Evolutionary conservation across 2,113 vertebrate species (phyloP), one percentile per base, ranked within the genome.

Genomic region (Sceloporus tristichus): DNA sequence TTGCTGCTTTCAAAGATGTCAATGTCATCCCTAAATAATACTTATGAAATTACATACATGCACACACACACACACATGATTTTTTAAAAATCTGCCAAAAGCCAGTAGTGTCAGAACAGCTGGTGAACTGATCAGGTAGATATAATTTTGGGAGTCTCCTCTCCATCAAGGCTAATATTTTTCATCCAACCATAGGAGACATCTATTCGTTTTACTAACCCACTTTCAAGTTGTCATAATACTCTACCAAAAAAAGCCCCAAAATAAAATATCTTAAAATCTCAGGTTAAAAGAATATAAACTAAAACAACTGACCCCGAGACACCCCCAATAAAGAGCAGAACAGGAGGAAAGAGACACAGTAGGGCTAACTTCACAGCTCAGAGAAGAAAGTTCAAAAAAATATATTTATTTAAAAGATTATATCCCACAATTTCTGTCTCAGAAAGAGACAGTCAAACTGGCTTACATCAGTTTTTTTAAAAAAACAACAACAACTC

Each of bases 201-300:
- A 85, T 84, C 34, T 73, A 66, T 75, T 40, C 38, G 54, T 79
- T 73, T 84, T 73, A 73, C 18, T 71, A 73, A 84, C 73, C 68
- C 4, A 34, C 29, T 84, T 73, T 73, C 48, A 73, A 48, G 48
- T 9, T 73, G 29, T 18, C 54, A 65, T 14, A 76, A 38, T 3
- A 16, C 19, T 66, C 14, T 42, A 42, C 18, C 18, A 59, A 80
- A 25, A 18, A 66, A 9, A 42, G 1, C 34, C 34, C 34, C 34
- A 34, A 9, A 29, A 62, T 21, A 59, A 59, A 62, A 23, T 54
- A 80, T 23, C 79, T 40, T 34, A 34, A 62, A 38, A 65, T 6
- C 18, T 27, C 9, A 27, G 38, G 14, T 5, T 66, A 82, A 66
- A 66, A 27, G 21, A 23, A 66, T 40, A 82, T 18, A 34, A 62